A percentile compares a stretch with the other conserved stretches of the same genome.
phyloP scores from a whole-genome alignment of 1,140 invertebrate species.

The Lepidostoma basale region DNA sequence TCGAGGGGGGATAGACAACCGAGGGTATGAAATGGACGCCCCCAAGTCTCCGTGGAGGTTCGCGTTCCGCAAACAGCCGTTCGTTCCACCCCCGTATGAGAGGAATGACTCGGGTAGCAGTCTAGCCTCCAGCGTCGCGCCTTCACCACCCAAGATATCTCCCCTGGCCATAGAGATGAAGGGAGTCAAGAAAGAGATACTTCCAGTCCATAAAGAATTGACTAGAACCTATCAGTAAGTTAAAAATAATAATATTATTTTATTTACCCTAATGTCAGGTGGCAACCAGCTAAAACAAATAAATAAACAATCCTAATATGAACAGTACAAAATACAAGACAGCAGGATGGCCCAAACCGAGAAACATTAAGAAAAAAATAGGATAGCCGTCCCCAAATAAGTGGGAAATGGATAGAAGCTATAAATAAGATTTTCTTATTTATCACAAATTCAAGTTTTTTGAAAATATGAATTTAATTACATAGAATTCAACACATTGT shows the following conservation, averaged over 20 bases:
- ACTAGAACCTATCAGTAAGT: slow-evolving; percentile 43
- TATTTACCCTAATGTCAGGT: neutral
- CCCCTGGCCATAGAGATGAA: slow-evolving; percentile 42
- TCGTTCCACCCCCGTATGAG: slow-evolving; percentile 41
- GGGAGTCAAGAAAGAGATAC: slow-evolving; percentile 31
- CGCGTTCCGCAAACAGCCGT: slow-evolving; percentile 50
- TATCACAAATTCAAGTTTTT: too few species aligned
- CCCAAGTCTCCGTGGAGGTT: slow-evolving; percentile 45
- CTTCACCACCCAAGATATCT: slow-evolving; percentile 32
- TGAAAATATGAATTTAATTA: too few species aligned
- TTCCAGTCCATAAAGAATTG: slow-evolving; percentile 36
- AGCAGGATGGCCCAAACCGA: too few species aligned
- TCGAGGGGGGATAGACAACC: slow-evolving; percentile 51
- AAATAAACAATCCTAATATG: too few species aligned
- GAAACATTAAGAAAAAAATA: too few species aligned
- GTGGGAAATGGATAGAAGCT: too few species aligned
- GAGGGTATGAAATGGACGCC: slow-evolving; percentile 39
- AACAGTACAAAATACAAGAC: too few species aligned
- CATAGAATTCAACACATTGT: too few species aligned
- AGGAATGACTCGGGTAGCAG: slow-evolving; percentile 43
- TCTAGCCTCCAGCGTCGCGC: slow-evolving; percentile 38
- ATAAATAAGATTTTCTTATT: too few species aligned
- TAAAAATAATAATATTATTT: neutral
- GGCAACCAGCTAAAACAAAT: neutral
- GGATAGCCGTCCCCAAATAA: too few species aligned